Conservation (phyloP, 1,140 invertebrate genomes). For the Diachasma alloeum region DNA sequence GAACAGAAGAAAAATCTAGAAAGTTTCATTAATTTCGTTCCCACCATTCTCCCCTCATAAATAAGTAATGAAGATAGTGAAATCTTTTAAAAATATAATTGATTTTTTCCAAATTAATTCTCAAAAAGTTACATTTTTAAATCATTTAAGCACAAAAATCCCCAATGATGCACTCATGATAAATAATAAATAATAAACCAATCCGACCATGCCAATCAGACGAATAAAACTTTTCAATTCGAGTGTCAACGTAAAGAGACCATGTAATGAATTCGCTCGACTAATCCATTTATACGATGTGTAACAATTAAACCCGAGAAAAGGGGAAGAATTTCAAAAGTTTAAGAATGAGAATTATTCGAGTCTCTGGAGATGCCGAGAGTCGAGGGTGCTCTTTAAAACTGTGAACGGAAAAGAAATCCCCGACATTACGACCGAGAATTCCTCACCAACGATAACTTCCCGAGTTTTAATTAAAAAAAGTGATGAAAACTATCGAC, state of each 20-base stretch:
- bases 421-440: not conserved
- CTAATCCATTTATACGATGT: slow-evolving; percentile 64
- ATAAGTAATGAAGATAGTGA: no score
- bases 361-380: not conserved
- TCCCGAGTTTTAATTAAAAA: not conserved
- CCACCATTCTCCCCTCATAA: no score
- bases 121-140: no score
- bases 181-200: no score
- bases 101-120: no score
- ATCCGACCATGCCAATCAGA: no score
- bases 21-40: no score
- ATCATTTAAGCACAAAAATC: no score
- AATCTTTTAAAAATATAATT: no score
- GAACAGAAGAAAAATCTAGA: no score
- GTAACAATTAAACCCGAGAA: slow-evolving; percentile 57
- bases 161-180: no score
- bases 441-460: not conserved
- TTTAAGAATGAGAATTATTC: slow-evolving; percentile 13
- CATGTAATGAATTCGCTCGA: slow-evolving; percentile 58
- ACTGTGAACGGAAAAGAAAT: not conserved
- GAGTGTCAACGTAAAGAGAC: slow-evolving; percentile 26
- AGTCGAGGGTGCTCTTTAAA: not conserved
- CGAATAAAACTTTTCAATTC: not conserved
- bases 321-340: slow-evolving; percentile 17
- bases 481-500: no score